Evolutionary conservation across 2,113 vertebrate species (phyloP), one percentile per base, ranked within the genome.

Genomic region (Nyctibius bracteatus): DNA sequence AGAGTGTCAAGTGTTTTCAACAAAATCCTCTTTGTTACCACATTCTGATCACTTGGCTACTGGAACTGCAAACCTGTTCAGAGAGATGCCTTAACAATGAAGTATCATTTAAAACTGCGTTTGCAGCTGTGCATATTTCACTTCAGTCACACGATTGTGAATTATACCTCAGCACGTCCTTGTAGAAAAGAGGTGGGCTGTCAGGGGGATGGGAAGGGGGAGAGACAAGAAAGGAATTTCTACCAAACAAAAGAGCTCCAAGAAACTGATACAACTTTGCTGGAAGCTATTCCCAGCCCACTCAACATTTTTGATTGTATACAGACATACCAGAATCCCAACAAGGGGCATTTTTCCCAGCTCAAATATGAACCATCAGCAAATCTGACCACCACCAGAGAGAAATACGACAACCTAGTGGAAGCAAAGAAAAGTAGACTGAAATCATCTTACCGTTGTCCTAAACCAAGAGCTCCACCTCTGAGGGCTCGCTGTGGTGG

Each of bases 351-450:
- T 87, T 98, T 97, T 98, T 97, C 91, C 86, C 8, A 92, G 63
- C 91, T 96, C 96, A 98, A 98, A 98, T 97, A 97, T 57, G 25
- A 98, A 95, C 94, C 96, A 97, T 98, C 98, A 98, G 98, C 98
- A 98, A 89, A 97, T 98, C 96, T 96, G 94, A 95, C 97, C 97
- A 95, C 94, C 97, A 97, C 97, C 94, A 95, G 97, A 95, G 78
- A 93, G 93, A 98, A 98, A 98, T 87, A 98, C 61, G 46, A 97
- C 96, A 81, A 91, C 96, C 97, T 96, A 97, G 96, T 54, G 96
- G 90, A 89, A 81, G 91, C 96, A 83, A 72, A 74, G 79, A 35
- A 94, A 58, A 81, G 70, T 47, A 74, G 18, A 59, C 30, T 14
- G 33, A 88, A 92, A 68, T 14, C 7, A 46, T 51, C 24, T 41